Base-by-base conservation (phyloP, 2,797 vertebrate genomes). In the Neostethus bicornis region DNA sequence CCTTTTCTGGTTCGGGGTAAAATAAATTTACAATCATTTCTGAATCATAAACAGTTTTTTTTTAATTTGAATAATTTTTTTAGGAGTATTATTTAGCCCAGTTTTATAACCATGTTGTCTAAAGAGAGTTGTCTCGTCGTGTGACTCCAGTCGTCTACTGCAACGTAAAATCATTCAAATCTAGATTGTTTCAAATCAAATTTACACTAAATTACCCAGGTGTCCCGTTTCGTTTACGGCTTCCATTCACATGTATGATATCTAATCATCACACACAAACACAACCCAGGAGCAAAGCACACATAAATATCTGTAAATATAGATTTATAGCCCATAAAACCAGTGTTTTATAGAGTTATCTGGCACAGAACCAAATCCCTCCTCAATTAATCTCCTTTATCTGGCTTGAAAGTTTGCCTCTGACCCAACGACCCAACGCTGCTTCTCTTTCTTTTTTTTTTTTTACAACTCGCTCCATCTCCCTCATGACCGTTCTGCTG, bases 301-400 rank as follows among this genome's bases (percentile, higher is more conserved):
- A 53, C 28, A 12, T 24, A 29, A 47, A 66, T 24, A 66, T 52
- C 28, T 43, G 20, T 38, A 60, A 54, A 66, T 42, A 49, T 24
- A 41, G 29, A 56, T 51, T 42, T 29, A 21, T 5, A 50, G 21
- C 48, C 58, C 46, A 56, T 39, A 51, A 62, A 66, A 61, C 0
- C 0, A n/a, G 54, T 10, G 2, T 16, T 61, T 51, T 20, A 54
- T 2, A 57, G 26, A 42, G 19, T 41, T 32, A 16, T 61, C 38
- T 43, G 47, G 43, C 41, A 51, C 10, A 48, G 24, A 43, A 10
- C 14, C 14, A 64, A 80, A 58, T 73, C 52, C 12, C 65, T 59
- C 25, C 35, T 70, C 55, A 63, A 60, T 73, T 79, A 70, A 70
- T 72, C 42, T 70, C 51, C 37, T 28, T 70, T 43, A 49, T 56